A percentile compares a stretch with the other conserved stretches of the same genome.
phyloP scores from a whole-genome alignment of 2,113 vertebrate genomes.

The Atrichornis clamosus region DNA sequence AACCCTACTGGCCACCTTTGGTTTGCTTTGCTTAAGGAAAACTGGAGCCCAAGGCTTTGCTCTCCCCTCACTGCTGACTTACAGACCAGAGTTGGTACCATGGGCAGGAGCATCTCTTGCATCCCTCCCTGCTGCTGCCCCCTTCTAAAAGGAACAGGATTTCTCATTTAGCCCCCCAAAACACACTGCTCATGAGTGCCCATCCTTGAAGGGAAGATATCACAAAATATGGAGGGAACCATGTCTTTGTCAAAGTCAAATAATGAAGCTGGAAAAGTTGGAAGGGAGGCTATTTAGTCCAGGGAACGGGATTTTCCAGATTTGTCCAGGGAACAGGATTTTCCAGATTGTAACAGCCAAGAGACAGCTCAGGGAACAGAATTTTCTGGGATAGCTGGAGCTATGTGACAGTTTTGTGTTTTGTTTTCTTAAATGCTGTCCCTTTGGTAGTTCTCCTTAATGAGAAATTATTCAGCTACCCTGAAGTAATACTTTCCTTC shows the following conservation, averaged over 20 bases:
- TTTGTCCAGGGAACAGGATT: not conserved
- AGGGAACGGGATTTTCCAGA: not conserved
- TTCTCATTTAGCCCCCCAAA: not conserved
- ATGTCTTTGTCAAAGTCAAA: not conserved
- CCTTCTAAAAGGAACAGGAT: not conserved
- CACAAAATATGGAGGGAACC: not conserved
- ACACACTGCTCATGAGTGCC: not conserved
- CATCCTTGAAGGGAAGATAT: not conserved
- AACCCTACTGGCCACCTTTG: not conserved
- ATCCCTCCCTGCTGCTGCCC: not conserved
- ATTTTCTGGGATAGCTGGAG: not conserved
- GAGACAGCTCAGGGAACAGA: not conserved
- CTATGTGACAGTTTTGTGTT: not conserved
- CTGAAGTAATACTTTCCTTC: not conserved
- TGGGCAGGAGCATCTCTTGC: not conserved
- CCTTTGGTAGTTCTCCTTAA: slow-evolving; percentile 11
- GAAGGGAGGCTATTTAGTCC: not conserved
- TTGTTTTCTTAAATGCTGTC: slow-evolving; percentile 14
- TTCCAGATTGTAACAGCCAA: not conserved
- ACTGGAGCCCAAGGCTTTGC: not conserved
- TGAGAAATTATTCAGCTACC: slow-evolving; percentile 38
- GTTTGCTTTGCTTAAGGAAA: not conserved
- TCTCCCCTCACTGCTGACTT: not conserved
- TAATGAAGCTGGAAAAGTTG: not conserved
- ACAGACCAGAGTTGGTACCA: not conserved